These are phyloP conservation scores for Notothenia rossii DNA, from an alignment of 2,113 vertebrate species.

Conservation along the genomic window DNA sequence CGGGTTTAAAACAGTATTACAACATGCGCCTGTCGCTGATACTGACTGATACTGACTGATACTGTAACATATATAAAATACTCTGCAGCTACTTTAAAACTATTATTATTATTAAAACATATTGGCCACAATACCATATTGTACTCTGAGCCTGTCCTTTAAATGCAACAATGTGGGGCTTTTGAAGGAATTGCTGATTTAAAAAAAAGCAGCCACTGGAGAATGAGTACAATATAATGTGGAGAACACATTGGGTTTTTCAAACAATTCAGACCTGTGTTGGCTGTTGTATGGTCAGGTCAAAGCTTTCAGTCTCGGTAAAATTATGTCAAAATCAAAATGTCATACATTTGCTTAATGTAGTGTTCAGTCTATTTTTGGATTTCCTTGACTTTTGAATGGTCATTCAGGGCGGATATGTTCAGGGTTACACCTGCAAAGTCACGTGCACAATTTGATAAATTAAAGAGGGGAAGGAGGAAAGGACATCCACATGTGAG, in stretches of 20 bases:
- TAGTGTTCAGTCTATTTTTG: neutral
- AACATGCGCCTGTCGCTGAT: too few relatives aligned
- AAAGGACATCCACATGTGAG: neutral
- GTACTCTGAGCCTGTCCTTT: too few relatives aligned
- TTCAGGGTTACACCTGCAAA: neutral
- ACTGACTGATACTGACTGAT: too few relatives aligned
- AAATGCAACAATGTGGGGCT: neutral
- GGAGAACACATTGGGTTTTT: neutral
- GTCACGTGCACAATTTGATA: neutral
- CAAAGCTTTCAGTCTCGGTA: neutral
- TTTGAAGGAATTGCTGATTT: neutral
- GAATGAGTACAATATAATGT: neutral
- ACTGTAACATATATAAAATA: too few relatives aligned
- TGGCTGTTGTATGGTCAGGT: neutral
- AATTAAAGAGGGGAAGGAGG: neutral
- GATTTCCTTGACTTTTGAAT: constrained; percentile 6
- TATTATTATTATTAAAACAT: too few relatives aligned
- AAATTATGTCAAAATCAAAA: constrained; percentile 11
- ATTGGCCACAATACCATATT: neutral
- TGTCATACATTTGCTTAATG: neutral
- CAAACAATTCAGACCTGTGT: neutral
- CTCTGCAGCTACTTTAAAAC: too few relatives aligned
- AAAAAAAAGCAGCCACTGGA: neutral
- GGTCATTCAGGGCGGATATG: neutral
- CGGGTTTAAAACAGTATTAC: too few relatives aligned